Percentiles rank a stretch among this genome's conserved stretches.
phyloP scores from a whole-genome alignment of 2,113 vertebrate species.

The Corapipo altera region DNA sequence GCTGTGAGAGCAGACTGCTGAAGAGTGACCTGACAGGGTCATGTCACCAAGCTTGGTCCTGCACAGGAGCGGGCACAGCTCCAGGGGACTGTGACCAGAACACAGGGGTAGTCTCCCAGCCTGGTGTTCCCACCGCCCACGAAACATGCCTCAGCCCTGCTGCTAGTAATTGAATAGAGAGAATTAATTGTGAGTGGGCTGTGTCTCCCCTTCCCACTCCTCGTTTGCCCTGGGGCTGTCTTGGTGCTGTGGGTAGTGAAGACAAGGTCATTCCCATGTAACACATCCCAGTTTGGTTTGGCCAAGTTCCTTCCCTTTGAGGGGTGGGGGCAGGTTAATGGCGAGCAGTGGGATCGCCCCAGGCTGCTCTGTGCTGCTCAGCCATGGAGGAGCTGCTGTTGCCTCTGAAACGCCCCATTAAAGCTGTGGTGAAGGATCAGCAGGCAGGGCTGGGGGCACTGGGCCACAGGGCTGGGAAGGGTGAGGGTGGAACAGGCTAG shows the following conservation, averaged over 20 bases:
- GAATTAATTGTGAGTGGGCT: conserved; percentile 20
- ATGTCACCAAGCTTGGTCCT: neutral
- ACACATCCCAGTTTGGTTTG: conserved; percentile 59
- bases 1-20: neutral
- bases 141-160: neutral
- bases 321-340: conserved; percentile 28
- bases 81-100: neutral
- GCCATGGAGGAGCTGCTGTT: conserved; percentile 72
- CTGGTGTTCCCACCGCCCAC: neutral
- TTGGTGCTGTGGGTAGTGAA: conserved; percentile 62
- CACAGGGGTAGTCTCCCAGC: neutral
- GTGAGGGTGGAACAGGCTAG: neutral
- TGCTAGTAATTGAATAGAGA: conserved; percentile 42
- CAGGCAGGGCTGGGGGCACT: neutral
- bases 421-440: conserved; percentile 43
- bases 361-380: conserved; percentile 69
- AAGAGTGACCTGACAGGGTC: neutral
- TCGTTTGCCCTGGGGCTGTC: conserved; percentile 24
- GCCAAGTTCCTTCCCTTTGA: conserved; percentile 21
- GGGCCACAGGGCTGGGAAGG: neutral
- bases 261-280: conserved; percentile 74
- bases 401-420: conserved; percentile 76
- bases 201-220: neutral
- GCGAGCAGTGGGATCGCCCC: conserved; percentile 62
- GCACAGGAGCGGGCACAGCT: neutral